Base-by-base conservation (phyloP, 2,797 vertebrate genomes). In the Meriones psammophilus region DNA sequence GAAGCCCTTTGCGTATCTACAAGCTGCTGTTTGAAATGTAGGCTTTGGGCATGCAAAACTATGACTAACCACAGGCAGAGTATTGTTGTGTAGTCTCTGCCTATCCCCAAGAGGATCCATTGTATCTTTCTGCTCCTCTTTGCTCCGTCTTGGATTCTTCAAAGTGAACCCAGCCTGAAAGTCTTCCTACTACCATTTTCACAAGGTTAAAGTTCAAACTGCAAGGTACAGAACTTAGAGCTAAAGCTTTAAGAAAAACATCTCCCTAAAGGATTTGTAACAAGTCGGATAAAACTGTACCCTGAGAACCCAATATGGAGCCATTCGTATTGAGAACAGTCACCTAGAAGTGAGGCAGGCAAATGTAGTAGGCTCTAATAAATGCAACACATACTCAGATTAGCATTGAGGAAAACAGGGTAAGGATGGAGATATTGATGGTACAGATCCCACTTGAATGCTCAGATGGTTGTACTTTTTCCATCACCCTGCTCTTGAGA, bases 171-270 rank as follows among this genome's bases (percentile, higher is more conserved):
- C 58, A 62, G 76, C 26, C 69, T 50, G 30, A 85, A 42, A 22
- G 42, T 88, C 54, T 93, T 56, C 36, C 69, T 81, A 46, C 26
- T 84, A 83, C 46, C 73, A 76, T 76, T 81, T 92, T 88, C 42
- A 88, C 56, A 68, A 80, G n/a, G 13, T 80, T 60, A 73, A 30
- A 64, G 58, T 74, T 92, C 58, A 88, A 36, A 24, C 12, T 17
- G 8, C 7, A 91, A 68, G 76, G 66, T 58, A 39, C 33, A 91
- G 77, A 93, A 77, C 26, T 71, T 92, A 28, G 28, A 46, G 33
- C 15, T 83, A 88, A 83, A 92, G 60, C 42, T 92, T 83, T 74
- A 14, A 4, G 68, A 69, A 85, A 15, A 54, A 33, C 68, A 50
- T 86, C 83, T 69, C 54, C 66, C 30, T 69, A 54, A 54, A 15